Evolutionary conservation across 1,140 invertebrate genomes (phyloP), one percentile per base, ranked within the genome.

Genomic region (Diorhabda sublineata): DNA sequence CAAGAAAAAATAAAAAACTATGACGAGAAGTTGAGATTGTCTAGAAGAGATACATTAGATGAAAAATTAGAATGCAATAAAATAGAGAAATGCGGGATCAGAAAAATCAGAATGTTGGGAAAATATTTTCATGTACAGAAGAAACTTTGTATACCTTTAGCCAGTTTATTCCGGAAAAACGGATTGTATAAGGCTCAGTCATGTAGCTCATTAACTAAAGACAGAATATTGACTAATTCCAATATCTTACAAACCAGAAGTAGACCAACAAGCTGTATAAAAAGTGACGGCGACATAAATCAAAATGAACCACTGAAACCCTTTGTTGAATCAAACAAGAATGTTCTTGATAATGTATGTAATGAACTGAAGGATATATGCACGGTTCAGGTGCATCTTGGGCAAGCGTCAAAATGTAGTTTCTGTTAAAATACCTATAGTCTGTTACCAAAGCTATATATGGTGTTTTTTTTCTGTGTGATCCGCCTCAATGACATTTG

Each of bases 41-140:
- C 73, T 3, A 59, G 69, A n/a, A 75, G 71, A 67, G 66, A 57
- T n/a, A 56, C 11, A 7, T 47, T 58, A 9, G 70, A 68, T 42
- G 80, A 82, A 73, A 78, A 80, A 69, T 79, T 71, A 7, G 71
- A 63, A 60, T 71, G 68, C 58, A 71, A 71, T 59, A 73, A 73
- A 67, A 56, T 72, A 47, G 66, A 74, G 45, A 67, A 67, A 60
- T 67, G 65, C 43, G 44, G 44, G 6, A 42, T 67, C 8, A 59
- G 58, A 42, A 67, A 67, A 42, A 67, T 45, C 9, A 42, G 65
- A 5, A 67, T 67, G 57, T 45, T 90, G 3, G 87, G 86, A 61
- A 85, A 87, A 58, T 89, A 89, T 74, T 89, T 89, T 78, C 73
- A 74, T 65, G 86, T 89, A 66, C 84, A 86, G 70, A 86, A 86